phyloP scores from a whole-genome alignment of 2,888 invertebrate species.

The Axea sp. region DNA sequence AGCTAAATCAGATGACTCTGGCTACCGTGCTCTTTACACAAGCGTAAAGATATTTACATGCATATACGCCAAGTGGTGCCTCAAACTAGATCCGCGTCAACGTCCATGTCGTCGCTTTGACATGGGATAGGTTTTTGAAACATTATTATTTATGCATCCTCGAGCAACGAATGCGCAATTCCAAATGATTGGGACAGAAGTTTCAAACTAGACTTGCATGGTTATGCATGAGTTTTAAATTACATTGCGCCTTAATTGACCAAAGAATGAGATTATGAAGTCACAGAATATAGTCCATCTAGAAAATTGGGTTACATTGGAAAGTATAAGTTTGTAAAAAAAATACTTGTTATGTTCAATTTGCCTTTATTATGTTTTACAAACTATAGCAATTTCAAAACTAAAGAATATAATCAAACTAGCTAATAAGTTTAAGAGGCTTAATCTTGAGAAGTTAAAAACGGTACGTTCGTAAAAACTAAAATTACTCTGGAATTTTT shows the following conservation, averaged over 20 bases:
- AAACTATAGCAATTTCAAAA: no score
- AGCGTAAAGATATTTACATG: conserved; percentile 53
- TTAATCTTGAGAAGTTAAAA: no score
- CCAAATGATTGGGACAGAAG: conserved; percentile 37
- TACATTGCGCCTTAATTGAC: conserved; percentile 40
- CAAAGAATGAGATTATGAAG: conserved; percentile 15
- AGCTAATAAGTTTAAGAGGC: no score
- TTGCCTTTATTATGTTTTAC: no score
- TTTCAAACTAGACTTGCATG: conserved; percentile 37
- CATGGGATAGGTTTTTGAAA: conserved; percentile 52
- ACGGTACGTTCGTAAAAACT: no score
- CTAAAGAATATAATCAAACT: no score
- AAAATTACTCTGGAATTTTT: no score
- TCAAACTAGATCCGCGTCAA: conserved; percentile 47
- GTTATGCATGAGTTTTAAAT: conserved; percentile 57
- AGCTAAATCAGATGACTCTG: conserved; percentile 50
- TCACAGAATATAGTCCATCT: no score
- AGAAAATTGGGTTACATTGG: no score
- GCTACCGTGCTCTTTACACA: conserved; percentile 30
- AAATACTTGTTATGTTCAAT: no score
- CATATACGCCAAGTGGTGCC: conserved; percentile 35
- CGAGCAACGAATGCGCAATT: conserved; percentile 33
- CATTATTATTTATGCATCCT: conserved; percentile 53
- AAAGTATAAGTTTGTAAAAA: no score
- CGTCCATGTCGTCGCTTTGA: conserved; percentile 47